Evolutionary conservation across 2,113 vertebrate genomes (phyloP), one percentile per base, ranked within the genome.

Genomic region (Bostrychus sinensis): DNA sequence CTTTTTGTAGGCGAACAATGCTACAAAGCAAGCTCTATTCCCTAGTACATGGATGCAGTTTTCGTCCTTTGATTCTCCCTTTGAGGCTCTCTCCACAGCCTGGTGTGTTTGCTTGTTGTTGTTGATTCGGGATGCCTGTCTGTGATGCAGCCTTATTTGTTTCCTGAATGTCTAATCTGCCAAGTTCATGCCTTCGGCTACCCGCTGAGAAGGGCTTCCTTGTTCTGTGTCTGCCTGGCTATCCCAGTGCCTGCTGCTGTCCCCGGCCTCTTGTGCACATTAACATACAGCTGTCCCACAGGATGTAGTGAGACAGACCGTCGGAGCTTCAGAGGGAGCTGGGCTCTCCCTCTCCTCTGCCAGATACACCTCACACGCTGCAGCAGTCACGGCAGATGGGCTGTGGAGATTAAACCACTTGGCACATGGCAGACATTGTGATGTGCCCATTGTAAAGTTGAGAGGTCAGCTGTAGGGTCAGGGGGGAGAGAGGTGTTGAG

Each of bases 271-370:
- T 88, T 41, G 77, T 80, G 75, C 95, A 95, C 93, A 99, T 98
- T 99, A 94, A 89, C 96, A 99, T 99, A 99, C 97, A 99, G 97
- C 97, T 98, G 96, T 94, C 92, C 90, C 90, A 93, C 93, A 93
- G 90, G 90, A 88, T 92, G 91, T 93, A 89, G 89, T 86, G 90
- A 92, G 90, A 88, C 91, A 87, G 84, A 86, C 82, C 77, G 83
- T 78, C 57, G 54, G 81, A 82, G 79, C 83, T 82, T 84, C 79
- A 82, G 83, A 83, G 76, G 72, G 64, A 74, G 71, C 67, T 53
- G 70, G 77, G 65, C 50, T 46, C 81, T 72, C 76, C 72, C 75
- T 77, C 77, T 72, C 63, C 69, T 71, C 72, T 80, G 62, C 38
- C 70, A 51, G 77, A 82, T 79, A 70, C 82, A 70, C 37, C 81